phyloP scores from a whole-genome alignment of 2,888 invertebrate species.

The Amphiduros pacificus region DNA sequence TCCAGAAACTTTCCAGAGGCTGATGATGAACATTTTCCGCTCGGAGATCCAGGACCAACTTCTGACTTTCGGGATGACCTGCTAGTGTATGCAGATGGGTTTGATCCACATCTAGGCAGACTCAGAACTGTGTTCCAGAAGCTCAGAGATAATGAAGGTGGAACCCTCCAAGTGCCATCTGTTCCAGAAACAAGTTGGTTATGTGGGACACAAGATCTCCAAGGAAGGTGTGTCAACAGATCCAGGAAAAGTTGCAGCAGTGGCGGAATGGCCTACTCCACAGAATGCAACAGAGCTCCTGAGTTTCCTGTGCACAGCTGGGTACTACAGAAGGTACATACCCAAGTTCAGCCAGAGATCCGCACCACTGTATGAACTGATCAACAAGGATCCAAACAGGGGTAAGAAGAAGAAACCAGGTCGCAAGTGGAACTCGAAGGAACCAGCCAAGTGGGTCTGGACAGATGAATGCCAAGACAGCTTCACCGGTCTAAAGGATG shows the following conservation, averaged over 20 bases:
- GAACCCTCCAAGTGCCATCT: conserved; percentile 6
- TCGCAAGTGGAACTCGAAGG: not conserved
- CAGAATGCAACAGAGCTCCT: not conserved
- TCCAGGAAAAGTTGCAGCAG: not conserved
- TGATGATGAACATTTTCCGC: not conserved
- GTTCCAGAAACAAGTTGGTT: conserved; percentile 2
- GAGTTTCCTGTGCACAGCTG: not conserved
- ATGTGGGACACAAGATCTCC: conserved; percentile 4
- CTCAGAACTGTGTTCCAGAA: not conserved
- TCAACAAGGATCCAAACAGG: not conserved
- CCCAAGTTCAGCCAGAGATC: not conserved
- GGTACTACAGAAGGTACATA: not conserved
- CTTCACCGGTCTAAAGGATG: not conserved
- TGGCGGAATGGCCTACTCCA: not conserved
- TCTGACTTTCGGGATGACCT: conserved; percentile 5
- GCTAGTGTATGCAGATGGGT: not conserved
- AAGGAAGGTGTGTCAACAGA: conserved; percentile 2
- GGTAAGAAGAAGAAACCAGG: not conserved
- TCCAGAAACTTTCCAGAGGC: conserved; percentile 2
- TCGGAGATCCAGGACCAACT: not conserved
- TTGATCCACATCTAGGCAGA: not conserved
- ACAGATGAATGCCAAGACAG: not conserved
- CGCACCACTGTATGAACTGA: not conserved
- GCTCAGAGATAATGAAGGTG: conserved; percentile 1
- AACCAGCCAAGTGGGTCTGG: not conserved